phyloP scores from a whole-genome alignment of 2,888 invertebrate species.

The Drosophila cognata region DNA sequence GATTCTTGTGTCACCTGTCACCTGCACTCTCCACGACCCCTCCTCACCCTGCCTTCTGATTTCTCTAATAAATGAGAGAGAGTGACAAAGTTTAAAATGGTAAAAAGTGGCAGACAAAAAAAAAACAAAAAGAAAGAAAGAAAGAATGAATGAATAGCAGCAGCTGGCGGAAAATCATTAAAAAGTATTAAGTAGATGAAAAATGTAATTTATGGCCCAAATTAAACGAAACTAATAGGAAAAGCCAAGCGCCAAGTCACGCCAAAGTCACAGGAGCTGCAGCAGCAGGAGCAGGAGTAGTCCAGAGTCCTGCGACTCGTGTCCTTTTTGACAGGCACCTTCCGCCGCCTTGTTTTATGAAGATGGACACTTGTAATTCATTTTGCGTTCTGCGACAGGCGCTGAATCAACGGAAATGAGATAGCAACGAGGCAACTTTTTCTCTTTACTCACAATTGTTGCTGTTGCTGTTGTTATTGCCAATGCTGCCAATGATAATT shows the following conservation, averaged over 20 bases:
- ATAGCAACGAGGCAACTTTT: slow-evolving; percentile 62
- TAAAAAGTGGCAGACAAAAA: slow-evolving; percentile 17
- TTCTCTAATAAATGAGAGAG: slow-evolving; percentile 32
- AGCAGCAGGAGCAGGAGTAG: neutral
- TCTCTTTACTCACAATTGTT: slow-evolving; percentile 24
- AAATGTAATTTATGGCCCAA: slow-evolving; percentile 78
- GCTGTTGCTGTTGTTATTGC: slow-evolving; percentile 19
- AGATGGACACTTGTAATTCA: slow-evolving; percentile 80
- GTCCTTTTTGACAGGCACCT: slow-evolving; percentile 79
- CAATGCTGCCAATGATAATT: slow-evolving; percentile 57
- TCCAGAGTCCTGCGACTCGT: slow-evolving; percentile 32
- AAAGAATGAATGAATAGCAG: slow-evolving; percentile 9
- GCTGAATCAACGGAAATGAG: slow-evolving; percentile 79
- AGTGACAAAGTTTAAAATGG: slow-evolving; percentile 53
- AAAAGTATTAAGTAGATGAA: slow-evolving; percentile 79
- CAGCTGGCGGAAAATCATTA: slow-evolving; percentile 68
- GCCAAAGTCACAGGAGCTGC: slow-evolving; percentile 31
- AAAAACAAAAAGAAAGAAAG: neutral
- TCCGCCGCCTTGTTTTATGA: slow-evolving; percentile 79
- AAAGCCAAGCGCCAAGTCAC: slow-evolving; percentile 63
- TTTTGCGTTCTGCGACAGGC: slow-evolving; percentile 67
- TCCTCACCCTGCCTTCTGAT: neutral
- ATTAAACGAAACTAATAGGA: slow-evolving; percentile 79
- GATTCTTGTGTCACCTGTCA: slow-evolving; percentile 42
- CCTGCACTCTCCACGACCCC: neutral